phyloP scores from a whole-genome alignment of 2,797 vertebrate genomes.

The Anas flavirostris region DNA sequence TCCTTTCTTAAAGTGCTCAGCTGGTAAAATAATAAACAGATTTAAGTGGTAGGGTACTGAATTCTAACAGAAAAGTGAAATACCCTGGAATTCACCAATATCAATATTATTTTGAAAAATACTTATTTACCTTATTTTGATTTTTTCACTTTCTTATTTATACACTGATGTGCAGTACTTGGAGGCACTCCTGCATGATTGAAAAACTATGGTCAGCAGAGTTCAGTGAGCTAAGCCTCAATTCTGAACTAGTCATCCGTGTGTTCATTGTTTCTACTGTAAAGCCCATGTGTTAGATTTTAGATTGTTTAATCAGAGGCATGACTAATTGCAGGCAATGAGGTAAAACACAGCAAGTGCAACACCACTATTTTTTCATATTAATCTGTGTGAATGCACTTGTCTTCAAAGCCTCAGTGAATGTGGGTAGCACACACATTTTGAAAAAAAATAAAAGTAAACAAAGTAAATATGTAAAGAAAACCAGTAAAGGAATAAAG shows the following conservation, averaged over 20 bases:
- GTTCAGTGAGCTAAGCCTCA: background rate
- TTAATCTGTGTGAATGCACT: background rate
- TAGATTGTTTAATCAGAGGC: background rate
- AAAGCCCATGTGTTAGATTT: background rate
- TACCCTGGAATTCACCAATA: background rate
- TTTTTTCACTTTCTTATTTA: background rate
- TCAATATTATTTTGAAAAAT: background rate
- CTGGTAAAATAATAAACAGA: background rate
- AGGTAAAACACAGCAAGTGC: background rate
- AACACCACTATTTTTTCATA: background rate
- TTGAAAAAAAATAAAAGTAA: background rate
- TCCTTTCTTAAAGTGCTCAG: background rate
- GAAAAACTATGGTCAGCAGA: background rate
- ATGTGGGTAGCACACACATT: background rate
- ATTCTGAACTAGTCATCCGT: background rate
- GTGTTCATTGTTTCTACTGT: background rate
- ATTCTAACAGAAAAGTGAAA: background rate
- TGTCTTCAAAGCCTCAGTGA: background rate
- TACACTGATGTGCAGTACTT: background rate
- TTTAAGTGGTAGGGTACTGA: background rate
- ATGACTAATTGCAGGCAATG: background rate
- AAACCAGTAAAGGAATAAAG: background rate
- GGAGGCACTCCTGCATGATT: fast-evolving
- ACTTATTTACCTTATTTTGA: background rate
- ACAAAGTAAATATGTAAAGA: background rate